Percentiles rank a stretch among this genome's conserved stretches.
These are phyloP conservation scores for Brachionus asplanchnoidis DNA, from an alignment of 1,140 invertebrate genomes.

Conservation along the genomic window DNA sequence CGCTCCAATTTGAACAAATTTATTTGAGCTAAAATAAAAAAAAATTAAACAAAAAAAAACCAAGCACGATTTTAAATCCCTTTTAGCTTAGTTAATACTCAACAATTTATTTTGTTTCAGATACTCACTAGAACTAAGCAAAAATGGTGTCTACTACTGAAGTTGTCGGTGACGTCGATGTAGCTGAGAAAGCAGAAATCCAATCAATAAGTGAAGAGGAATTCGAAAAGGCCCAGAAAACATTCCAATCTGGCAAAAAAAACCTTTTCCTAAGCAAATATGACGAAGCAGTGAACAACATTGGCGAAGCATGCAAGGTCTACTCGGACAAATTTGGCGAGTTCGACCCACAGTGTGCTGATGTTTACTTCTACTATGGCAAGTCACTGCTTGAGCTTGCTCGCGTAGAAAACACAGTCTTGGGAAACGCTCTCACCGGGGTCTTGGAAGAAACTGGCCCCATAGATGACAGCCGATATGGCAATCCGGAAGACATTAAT, in stretches of 20 bases:
- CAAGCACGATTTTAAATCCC: neutral
- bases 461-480: conserved; percentile 40
- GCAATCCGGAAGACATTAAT: conserved; percentile 22
- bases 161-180: neutral
- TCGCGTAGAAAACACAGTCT: conserved; percentile 71
- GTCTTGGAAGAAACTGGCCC: conserved; percentile 51
- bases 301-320: conserved; percentile 48
- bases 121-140: neutral
- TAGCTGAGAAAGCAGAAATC: neutral
- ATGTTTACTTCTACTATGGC: conserved; percentile 74
- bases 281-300: conserved; percentile 30
- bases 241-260: conserved; percentile 30
- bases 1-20: neutral
- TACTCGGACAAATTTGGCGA: conserved; percentile 65
- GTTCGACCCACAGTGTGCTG: conserved; percentile 70
- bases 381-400: conserved; percentile 73
- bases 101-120: neutral
- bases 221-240: conserved; percentile 40
- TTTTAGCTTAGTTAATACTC: neutral
- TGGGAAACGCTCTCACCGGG: conserved; percentile 68
- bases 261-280: conserved; percentile 35
- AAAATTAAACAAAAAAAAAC: neutral
- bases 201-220: conserved; percentile 30
- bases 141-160: conserved; percentile 41
- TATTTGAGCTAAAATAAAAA: neutral